phyloP scores from a whole-genome alignment of 2,888 invertebrate species.

The Conistra vaccinii region DNA sequence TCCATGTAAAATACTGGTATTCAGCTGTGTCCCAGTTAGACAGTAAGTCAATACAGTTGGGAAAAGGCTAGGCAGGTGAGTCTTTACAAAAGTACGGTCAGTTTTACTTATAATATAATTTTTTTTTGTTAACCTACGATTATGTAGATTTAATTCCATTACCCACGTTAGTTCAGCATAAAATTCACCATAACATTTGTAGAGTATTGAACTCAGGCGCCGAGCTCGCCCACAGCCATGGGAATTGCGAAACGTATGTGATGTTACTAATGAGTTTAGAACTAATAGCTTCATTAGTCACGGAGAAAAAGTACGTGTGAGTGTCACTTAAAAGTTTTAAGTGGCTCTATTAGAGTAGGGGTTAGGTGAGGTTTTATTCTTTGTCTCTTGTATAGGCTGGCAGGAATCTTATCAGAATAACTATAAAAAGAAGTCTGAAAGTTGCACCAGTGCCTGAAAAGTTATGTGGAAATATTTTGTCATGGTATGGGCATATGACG shows the following conservation, averaged over 20 bases:
- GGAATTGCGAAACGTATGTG: slow-evolving; percentile 33
- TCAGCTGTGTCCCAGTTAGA: background rate
- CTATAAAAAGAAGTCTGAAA: background rate
- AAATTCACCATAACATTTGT: slow-evolving; percentile 44
- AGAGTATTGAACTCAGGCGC: slow-evolving; percentile 47
- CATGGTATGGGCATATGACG: background rate
- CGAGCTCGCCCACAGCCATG: slow-evolving; percentile 16
- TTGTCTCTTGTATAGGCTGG: background rate
- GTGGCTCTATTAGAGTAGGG: background rate
- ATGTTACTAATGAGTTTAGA: slow-evolving; percentile 39
- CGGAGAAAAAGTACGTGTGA: slow-evolving; percentile 10
- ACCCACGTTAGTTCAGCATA: slow-evolving; percentile 13
- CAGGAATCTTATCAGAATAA: background rate
- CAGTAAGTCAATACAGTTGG: background rate
- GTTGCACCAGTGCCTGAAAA: background rate
- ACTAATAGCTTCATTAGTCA: slow-evolving; percentile 27
- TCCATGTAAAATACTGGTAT: background rate
- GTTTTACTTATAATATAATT: background rate
- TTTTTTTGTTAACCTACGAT: background rate
- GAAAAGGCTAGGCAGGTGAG: background rate
- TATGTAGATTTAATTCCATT: slow-evolving; percentile 4
- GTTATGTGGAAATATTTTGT: background rate
- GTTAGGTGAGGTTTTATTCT: background rate
- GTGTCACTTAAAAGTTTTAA: slow-evolving; percentile 10
- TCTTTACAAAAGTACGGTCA: background rate